Percentiles rank a stretch among this genome's conserved stretches.
phyloP scores from a whole-genome alignment of 2,888 invertebrate genomes.

The Tuberolachnus salignus region DNA sequence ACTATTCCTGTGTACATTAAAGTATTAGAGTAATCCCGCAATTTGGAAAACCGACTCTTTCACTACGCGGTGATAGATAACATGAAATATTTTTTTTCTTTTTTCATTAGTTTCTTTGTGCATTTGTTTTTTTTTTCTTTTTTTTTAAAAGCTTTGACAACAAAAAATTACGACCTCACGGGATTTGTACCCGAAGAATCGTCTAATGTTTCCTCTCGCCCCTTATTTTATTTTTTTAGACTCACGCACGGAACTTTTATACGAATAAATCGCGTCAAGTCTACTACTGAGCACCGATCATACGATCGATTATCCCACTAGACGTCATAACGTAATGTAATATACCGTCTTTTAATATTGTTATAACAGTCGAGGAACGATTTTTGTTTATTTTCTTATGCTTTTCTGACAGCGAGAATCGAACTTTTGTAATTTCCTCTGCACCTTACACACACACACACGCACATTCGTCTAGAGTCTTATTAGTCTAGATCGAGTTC shows the following conservation, averaged over 20 bases:
- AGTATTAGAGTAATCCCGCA: not conserved
- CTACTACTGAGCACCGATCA: not conserved
- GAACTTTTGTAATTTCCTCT: too few relatives aligned
- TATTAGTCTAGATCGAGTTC: too few relatives aligned
- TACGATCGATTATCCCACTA: not conserved
- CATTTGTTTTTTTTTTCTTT: not conserved
- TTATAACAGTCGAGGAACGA: too few relatives aligned
- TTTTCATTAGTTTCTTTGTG: not conserved
- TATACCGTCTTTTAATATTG: not conserved
- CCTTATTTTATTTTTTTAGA: too few relatives aligned
- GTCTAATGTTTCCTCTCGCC: not conserved
- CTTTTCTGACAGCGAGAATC: not conserved
- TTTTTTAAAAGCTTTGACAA: not conserved
- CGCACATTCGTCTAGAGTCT: too few relatives aligned
- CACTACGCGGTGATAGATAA: not conserved
- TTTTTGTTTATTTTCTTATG: too few relatives aligned
- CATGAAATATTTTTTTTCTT: constrained; percentile 5
- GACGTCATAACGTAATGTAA: not conserved
- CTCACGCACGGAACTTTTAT: not conserved
- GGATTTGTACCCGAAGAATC: not conserved
- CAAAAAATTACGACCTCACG: not conserved
- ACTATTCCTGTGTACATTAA: not conserved
- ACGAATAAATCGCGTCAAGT: not conserved
- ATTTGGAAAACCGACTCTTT: not conserved
- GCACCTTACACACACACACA: too few relatives aligned